phyloP scores from a whole-genome alignment of 2,888 invertebrate genomes.

The Sclerodermus sp. region DNA sequence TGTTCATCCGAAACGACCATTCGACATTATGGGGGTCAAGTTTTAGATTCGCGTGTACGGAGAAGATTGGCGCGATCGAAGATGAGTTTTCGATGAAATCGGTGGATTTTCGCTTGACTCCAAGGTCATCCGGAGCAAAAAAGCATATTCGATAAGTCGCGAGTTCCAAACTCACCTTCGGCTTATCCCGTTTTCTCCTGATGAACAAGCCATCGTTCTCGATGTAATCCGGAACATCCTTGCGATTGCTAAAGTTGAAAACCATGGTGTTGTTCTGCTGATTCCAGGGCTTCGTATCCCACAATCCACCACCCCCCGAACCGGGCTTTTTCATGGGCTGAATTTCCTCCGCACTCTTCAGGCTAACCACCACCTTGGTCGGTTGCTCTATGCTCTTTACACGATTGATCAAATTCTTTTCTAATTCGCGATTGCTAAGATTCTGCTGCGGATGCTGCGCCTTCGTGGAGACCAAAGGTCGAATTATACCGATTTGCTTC shows the following conservation, averaged over 20 bases:
- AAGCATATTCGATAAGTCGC: no score
- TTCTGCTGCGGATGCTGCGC: conserved; percentile 50
- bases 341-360: conserved; percentile 54
- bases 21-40: no score
- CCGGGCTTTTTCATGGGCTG: conserved; percentile 48
- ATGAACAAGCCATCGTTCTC: conserved; percentile 83
- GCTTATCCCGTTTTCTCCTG: conserved; percentile 67
- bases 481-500: conserved; percentile 61
- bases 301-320: conserved; percentile 46
- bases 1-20: no score
- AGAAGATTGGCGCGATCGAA: no score
- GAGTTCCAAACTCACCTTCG: conserved; percentile 74
- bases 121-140: no score
- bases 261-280: conserved; percentile 74
- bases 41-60: no score
- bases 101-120: no score
- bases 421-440: conserved; percentile 67
- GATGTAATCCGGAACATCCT: conserved; percentile 88
- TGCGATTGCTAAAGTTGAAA: conserved; percentile 83
- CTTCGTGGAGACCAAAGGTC: conserved; percentile 58
- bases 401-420: conserved; percentile 71
- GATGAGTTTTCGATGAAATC: no score
- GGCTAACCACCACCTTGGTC: conserved; percentile 58
- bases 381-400: conserved; percentile 64
- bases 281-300: conserved; percentile 59